Conservation (phyloP, 2,888 invertebrate species). For the Sericinus montela region DNA sequence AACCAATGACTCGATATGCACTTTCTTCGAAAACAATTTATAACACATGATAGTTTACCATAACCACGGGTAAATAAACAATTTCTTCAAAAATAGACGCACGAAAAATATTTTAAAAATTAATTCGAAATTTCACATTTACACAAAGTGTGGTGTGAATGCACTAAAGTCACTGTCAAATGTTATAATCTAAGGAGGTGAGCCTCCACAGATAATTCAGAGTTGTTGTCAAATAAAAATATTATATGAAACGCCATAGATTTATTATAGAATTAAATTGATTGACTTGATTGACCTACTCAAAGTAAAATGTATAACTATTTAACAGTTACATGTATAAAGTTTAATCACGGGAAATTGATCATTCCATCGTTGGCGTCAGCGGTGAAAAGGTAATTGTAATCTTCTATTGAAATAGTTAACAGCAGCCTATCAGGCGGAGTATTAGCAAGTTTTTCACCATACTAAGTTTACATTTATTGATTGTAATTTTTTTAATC, state of each 20-base stretch:
- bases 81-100: conserved; percentile 74
- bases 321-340: too few species aligned
- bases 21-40: conserved; percentile 52
- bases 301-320: too few species aligned
- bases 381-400: too few species aligned
- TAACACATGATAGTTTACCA: conserved; percentile 72
- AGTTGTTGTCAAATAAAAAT: conserved; percentile 8
- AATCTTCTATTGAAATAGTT: too few species aligned
- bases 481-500: too few species aligned
- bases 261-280: not conserved
- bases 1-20: conserved; percentile 46
- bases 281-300: too few species aligned
- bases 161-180: conserved; percentile 43
- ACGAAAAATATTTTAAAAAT: conserved; percentile 73
- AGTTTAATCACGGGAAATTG: too few species aligned
- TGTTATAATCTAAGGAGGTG: conserved; percentile 30
- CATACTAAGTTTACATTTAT: too few species aligned
- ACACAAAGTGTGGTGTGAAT: conserved; percentile 59
- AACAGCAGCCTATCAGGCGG: too few species aligned
- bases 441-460: too few species aligned
- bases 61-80: conserved; percentile 66
- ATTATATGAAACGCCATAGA: too few species aligned
- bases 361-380: too few species aligned
- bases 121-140: conserved; percentile 66
- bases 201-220: conserved; percentile 29